Base-by-base conservation (phyloP, 2,888 invertebrate genomes). In the Hirtodrosophila duncani region DNA sequence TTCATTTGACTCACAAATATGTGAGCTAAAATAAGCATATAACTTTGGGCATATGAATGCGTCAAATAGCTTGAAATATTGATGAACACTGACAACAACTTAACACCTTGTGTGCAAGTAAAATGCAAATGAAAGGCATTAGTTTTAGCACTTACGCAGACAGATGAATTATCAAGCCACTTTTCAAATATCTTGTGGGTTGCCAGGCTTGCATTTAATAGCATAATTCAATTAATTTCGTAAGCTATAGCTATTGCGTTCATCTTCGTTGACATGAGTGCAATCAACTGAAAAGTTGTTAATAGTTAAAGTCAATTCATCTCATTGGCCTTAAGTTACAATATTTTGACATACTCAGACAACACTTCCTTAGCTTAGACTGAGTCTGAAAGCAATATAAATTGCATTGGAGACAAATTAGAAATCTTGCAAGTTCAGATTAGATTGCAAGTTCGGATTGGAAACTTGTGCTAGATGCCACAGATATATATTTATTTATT, bases 171-270 rank as follows among this genome's bases (percentile, higher is more conserved):
- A 38, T 49, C 38, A n/a, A n/a, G n/a, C n/a, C n/a, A n/a, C n/a
- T n/a, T 24, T 43, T 34, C 33, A 33, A 44, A 24, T 38, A 44
- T 38, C 31, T 45, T 55, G 44, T 55, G 53, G 24, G 30, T 41
- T 42, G 48, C 26, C 31, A 36, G 57, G 48, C 56, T 48, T 56
- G 44, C 44, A 50, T 36, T 63, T 58, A 43, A 58, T 58, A 45
- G 50, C 56, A 56, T 68, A 58, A 65, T 70, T 62, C 59, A 67
- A 62, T 53, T 66, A 64, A 68, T 64, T 52, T 55, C 51, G 45
- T 56, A 63, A 61, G 42, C 57, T 61, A 61, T 45, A 42, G 37
- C 55, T n/a, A n/a, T n/a, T n/a, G 29, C 44, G 44, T 33, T 31
- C 33, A 38, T 31, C 38, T 38, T 53, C 37, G n/a, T n/a, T n/a